A percentile compares a stretch with the other conserved stretches of the same genome.
Conservation (phyloP, 2,113 vertebrate species). For the Callorhinus ursinus region DNA sequence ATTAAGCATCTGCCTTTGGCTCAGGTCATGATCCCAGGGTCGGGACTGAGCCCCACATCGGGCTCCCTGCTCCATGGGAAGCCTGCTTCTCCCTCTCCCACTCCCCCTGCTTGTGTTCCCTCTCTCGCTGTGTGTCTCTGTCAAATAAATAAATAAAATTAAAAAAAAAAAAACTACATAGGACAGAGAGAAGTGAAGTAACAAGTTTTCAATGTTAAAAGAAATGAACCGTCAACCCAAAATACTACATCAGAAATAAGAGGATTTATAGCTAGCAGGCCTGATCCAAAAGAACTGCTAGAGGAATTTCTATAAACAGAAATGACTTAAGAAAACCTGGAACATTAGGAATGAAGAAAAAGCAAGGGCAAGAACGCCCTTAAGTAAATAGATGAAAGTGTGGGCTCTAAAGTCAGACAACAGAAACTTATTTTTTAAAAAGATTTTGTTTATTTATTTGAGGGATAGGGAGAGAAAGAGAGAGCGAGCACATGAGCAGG, state of each 20-base stretch:
- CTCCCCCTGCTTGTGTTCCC: no score
- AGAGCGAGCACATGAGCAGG: no score
- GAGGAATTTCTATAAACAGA: background rate
- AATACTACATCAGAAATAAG: background rate
- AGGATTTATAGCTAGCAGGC: background rate
- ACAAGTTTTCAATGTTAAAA: background rate
- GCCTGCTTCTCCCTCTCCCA: no score
- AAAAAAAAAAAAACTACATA: no score
- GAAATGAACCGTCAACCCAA: background rate
- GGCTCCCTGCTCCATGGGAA: no score
- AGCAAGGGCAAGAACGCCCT: background rate
- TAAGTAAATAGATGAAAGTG: background rate
- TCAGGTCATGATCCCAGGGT: no score
- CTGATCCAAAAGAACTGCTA: background rate
- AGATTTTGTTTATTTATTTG: no score
- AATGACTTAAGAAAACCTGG: background rate
- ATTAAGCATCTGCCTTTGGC: no score
- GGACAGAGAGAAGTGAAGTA: background rate
- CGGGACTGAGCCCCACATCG: no score
- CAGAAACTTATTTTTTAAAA: background rate
- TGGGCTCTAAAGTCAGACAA: background rate
- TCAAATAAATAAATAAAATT: no score
- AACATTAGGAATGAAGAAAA: background rate
- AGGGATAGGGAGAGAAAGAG: no score
- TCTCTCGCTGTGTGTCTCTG: no score